Evolutionary conservation across 2,797 vertebrate genomes (phyloP).

Genomic region (Dicrostonyx torquatus): DNA sequence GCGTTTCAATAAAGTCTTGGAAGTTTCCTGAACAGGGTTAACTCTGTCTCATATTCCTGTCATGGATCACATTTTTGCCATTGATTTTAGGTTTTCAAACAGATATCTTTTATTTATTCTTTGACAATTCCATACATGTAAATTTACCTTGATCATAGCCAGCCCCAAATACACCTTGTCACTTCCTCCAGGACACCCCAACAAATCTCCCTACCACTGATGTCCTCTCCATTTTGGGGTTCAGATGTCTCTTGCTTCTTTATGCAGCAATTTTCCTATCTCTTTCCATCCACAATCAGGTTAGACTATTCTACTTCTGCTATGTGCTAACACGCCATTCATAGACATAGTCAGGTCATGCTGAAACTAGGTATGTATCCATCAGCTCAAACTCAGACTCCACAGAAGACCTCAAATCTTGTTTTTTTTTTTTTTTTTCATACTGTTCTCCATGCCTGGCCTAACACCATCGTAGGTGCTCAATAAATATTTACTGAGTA

Average conservation of each 20-base stretch:
- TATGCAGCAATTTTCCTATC: background rate
- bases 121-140: background rate
- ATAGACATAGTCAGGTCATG: background rate
- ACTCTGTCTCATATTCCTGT: background rate
- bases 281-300: background rate
- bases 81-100: background rate
- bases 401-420: background rate
- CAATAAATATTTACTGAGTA: slow-evolving; percentile 28
- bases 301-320: background rate
- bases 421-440: slow-evolving; percentile 17
- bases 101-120: background rate
- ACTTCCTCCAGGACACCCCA: background rate
- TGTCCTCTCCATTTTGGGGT: background rate
- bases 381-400: background rate
- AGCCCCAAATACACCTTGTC: background rate
- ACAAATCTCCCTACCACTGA: background rate
- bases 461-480: background rate
- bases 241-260: background rate
- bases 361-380: background rate
- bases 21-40: background rate
- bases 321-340: background rate
- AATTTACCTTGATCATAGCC: background rate
- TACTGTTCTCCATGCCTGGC: background rate
- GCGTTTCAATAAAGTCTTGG: background rate
- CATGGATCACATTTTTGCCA: background rate